Base-by-base conservation (phyloP, 2,113 vertebrate species). In the Sylvia atricapilla region DNA sequence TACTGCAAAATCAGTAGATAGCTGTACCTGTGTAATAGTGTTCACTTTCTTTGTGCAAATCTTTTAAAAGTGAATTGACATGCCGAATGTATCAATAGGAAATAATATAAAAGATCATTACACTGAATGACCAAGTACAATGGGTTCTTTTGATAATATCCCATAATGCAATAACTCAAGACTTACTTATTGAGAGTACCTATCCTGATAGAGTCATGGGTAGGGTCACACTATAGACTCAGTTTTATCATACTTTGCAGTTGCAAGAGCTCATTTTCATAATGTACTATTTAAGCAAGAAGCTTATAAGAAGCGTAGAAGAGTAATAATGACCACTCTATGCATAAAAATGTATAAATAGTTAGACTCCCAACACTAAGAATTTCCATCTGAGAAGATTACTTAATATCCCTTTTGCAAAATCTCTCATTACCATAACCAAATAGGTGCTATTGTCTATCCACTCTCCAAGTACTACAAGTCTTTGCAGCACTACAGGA, bases 61-160 rank as follows among this genome's bases (percentile, higher is more conserved):
- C 94, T 98, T 97, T 98, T 96, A 96, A 95, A 97, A 97, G 49
- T 94, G 91, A 97, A 97, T 97, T 98, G 97, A 96, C 95, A 96
- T 96, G 84, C 88, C 14, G 52, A 96, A 87, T 74, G 31, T 98
- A 98, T 97, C 96, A 97, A 97, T 97, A 97, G 95, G 90, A 98
- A 97, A 98, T 97, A 96, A 98, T 94, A 97, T 93, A 97, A 97
- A 97, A 98, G 97, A 97, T 98, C 89, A 97, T 98, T 97, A 98
- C 84, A 93, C 81, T 96, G 97, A 98, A 97, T 97, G 97, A 95
- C 93, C 95, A 95, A 93, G 49, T 79, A 98, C 96, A 98, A 97
- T 96, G 87, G 33, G 33, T 93, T 96, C 80, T 53, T 97, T 96
- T 97, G 86, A 96, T 96, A 96, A 97, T 96, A 97, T 93, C 93